These are phyloP conservation scores for Streptopelia turtur DNA, from an alignment of 2,797 vertebrate species.

Conservation along the genomic window DNA sequence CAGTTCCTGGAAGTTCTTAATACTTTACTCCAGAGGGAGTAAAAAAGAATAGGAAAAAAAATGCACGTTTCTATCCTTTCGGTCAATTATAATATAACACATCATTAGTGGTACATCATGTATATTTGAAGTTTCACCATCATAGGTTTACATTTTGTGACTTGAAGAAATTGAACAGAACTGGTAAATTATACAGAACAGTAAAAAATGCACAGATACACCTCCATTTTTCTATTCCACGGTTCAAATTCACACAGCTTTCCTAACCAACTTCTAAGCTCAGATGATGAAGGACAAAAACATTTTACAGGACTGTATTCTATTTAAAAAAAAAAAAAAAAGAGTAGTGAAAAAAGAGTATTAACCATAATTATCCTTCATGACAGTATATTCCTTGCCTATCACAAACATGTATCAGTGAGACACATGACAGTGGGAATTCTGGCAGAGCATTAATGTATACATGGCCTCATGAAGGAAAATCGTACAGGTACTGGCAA, in stretches of 20 bases:
- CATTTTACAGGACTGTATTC: background rate
- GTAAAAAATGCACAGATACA: background rate
- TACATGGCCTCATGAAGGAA: background rate
- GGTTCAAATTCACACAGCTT: background rate
- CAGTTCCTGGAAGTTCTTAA: background rate
- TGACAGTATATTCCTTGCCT: background rate
- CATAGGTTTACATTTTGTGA: background rate
- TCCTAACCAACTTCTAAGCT: background rate
- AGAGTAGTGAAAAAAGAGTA: background rate
- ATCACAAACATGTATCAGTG: background rate
- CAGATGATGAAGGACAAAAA: background rate
- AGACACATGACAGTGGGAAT: background rate
- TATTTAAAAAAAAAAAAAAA: background rate
- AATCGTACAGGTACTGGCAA: background rate
- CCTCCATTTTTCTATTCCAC: background rate
- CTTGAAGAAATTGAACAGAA: background rate
- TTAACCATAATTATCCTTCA: background rate
- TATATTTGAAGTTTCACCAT: background rate
- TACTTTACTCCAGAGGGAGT: background rate
- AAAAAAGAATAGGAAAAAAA: background rate
- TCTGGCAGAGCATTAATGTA: background rate
- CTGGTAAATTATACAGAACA: background rate
- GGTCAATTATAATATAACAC: background rate
- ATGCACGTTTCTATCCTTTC: background rate
- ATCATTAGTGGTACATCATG: fast-evolving